Conservation (phyloP, 2,888 invertebrate genomes). For the Cerastis rubricosa region DNA sequence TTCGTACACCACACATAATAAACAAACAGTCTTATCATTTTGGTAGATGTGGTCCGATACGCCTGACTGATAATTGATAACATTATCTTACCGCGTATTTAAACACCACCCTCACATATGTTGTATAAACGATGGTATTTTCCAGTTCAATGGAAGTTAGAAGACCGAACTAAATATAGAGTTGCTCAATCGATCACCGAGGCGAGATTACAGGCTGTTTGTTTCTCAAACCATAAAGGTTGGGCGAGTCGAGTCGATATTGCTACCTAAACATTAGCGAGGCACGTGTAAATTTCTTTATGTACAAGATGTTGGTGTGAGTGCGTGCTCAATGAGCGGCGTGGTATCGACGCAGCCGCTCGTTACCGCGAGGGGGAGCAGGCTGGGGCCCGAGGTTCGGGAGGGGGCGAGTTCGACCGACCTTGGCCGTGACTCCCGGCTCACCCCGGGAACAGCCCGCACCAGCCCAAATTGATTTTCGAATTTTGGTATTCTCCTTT, state of each 20-base stretch:
- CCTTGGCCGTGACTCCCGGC: constrained; percentile 89
- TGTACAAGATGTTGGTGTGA: constrained; percentile 59
- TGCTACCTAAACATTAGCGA: constrained; percentile 61
- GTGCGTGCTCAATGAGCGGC: constrained; percentile 81
- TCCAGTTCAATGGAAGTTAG: constrained; percentile 53
- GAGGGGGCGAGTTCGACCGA: constrained; percentile 76
- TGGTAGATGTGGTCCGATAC: constrained; percentile 74
- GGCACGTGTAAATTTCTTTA: constrained; percentile 69
- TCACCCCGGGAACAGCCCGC: constrained; percentile 77
- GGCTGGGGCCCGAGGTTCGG: constrained; percentile 36
- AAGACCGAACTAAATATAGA: constrained; percentile 56
- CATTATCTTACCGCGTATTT: constrained; percentile 66
- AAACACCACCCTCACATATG: constrained; percentile 42
- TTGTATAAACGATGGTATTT: constrained; percentile 57
- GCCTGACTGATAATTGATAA: constrained; percentile 79
- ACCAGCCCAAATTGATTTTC: constrained; percentile 84
- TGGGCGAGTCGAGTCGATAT: constrained; percentile 34
- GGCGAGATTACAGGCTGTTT: constrained; percentile 65
- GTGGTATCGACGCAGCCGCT: constrained; percentile 75
- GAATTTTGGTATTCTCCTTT: constrained; percentile 76
- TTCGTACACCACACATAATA: constrained; percentile 68
- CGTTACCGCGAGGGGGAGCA: constrained; percentile 61
- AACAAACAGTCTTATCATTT: constrained; percentile 78
- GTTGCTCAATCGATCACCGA: constrained; percentile 65
- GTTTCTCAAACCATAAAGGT: constrained; percentile 62